Evolutionary conservation across 2,113 vertebrate species (phyloP).

Genomic region (Holacanthus passer): DNA sequence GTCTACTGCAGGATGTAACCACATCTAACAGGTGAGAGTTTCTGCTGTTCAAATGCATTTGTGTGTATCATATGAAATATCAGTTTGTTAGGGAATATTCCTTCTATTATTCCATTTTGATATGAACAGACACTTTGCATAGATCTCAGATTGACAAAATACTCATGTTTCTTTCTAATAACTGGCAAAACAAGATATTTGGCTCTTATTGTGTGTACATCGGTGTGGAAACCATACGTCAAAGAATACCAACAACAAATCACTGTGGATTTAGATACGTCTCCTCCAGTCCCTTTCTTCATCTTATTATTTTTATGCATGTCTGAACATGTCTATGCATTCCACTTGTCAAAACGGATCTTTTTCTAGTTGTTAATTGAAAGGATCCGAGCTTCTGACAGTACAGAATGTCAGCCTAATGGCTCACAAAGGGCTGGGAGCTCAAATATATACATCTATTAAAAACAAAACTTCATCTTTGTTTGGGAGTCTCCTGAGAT

Average conservation of each 20-base stretch:
- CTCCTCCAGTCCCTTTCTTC: conserved; percentile 11
- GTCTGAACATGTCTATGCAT: conserved; percentile 38
- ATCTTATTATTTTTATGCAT: conserved; percentile 41
- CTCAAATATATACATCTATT: conserved; percentile 7
- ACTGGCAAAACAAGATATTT: not conserved
- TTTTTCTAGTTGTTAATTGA: conserved; percentile 38
- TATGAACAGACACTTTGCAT: not conserved
- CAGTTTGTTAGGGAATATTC: not conserved
- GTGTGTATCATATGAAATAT: not conserved
- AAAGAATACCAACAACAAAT: not conserved
- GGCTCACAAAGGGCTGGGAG: conserved; percentile 13
- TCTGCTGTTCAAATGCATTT: conserved; percentile 13
- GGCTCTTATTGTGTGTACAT: not conserved
- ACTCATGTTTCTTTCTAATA: not conserved
- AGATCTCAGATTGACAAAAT: not conserved
- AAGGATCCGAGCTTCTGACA: conserved; percentile 10
- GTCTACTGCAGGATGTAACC: conserved; percentile 55
- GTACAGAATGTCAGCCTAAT: conserved; percentile 4
- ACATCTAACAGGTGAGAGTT: conserved; percentile 59
- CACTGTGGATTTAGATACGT: not conserved
- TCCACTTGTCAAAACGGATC: conserved; percentile 32
- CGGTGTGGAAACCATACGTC: not conserved
- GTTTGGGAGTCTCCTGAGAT: conserved; percentile 8
- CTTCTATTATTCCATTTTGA: not conserved
- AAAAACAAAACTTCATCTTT: conserved; percentile 20